Percentiles rank a stretch among this genome's conserved stretches.
phyloP scores from a whole-genome alignment of 1,140 invertebrate species.

The Marisa cornuarietis region DNA sequence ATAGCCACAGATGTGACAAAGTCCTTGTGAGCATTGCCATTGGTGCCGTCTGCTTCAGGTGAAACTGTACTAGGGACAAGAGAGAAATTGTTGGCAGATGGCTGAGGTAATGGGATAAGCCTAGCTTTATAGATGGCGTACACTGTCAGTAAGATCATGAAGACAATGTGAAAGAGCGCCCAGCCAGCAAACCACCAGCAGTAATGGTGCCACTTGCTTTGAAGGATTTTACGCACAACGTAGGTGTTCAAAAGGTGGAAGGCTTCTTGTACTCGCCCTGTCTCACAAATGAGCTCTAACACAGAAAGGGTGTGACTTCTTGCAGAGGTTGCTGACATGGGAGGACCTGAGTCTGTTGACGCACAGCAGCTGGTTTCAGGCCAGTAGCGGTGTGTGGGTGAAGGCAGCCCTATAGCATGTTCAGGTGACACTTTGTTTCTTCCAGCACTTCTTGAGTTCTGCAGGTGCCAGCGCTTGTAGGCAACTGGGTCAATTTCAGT shows the following conservation, averaged over 20 bases:
- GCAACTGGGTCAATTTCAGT: conserved; percentile 47
- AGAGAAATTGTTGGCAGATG: background rate
- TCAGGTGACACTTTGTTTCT: background rate
- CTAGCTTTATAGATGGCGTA: conserved; percentile 33
- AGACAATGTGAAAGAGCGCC: conserved; percentile 34
- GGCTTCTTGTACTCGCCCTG: conserved; percentile 26
- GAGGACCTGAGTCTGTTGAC: background rate
- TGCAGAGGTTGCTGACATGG: background rate
- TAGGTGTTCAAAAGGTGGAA: conserved; percentile 37
- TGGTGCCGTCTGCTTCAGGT: no score
- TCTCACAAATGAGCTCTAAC: conserved; percentile 41
- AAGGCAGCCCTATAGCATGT: background rate
- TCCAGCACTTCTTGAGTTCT: background rate
- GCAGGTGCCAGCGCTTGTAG: conserved; percentile 12
- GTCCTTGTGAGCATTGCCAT: no score
- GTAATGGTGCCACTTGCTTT: conserved; percentile 43
- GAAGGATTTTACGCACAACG: conserved; percentile 37
- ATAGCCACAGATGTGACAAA: background rate
- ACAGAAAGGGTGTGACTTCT: conserved; percentile 11
- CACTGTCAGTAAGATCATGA: conserved; percentile 38
- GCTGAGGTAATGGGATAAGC: background rate
- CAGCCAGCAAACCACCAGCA: conserved; percentile 33
- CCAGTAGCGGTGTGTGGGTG: conserved; percentile 9
- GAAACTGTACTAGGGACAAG: no score
- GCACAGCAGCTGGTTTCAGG: conserved; percentile 3